Evolutionary conservation across 2,888 invertebrate genomes (phyloP).

Genomic region (Athalia cordata): DNA sequence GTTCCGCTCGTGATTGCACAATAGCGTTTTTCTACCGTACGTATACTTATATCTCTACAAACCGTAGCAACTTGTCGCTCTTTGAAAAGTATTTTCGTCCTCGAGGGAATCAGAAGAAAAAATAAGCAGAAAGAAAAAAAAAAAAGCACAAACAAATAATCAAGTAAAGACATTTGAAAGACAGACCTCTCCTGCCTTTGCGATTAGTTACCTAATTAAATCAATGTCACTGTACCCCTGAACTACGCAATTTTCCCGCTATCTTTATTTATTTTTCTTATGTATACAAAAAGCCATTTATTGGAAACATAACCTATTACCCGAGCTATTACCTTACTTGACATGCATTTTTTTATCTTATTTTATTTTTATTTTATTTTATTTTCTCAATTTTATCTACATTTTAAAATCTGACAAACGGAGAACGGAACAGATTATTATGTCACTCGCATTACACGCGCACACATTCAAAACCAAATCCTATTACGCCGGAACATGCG

Average conservation of each 20-base stretch:
- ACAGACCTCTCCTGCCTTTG: neutral
- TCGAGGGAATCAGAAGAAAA: constrained; percentile 6
- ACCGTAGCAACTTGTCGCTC: no score
- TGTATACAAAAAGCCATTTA: neutral
- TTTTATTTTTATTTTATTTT: no score
- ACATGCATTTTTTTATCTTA: no score
- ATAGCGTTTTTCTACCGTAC: neutral
- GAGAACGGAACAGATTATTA: no score
- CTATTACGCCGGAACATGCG: neutral
- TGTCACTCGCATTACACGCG: neutral
- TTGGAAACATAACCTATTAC: no score
- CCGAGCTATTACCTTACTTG: no score
- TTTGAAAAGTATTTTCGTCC: constrained; percentile 3
- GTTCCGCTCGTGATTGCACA: constrained; percentile 28
- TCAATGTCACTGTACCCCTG: constrained; percentile 1
- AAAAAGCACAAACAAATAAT: constrained; percentile 21
- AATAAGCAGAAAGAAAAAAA: constrained; percentile 32
- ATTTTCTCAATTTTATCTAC: neutral
- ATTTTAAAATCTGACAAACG: no score
- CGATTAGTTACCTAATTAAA: neutral
- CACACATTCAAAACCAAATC: neutral
- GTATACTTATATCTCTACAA: neutral
- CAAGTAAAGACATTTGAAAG: constrained; percentile 45
- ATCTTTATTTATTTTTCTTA: neutral
- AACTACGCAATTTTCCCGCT: neutral